These are phyloP conservation scores for Pteria penguin DNA, from an alignment of 2,888 invertebrate genomes.

Conservation along the genomic window DNA sequence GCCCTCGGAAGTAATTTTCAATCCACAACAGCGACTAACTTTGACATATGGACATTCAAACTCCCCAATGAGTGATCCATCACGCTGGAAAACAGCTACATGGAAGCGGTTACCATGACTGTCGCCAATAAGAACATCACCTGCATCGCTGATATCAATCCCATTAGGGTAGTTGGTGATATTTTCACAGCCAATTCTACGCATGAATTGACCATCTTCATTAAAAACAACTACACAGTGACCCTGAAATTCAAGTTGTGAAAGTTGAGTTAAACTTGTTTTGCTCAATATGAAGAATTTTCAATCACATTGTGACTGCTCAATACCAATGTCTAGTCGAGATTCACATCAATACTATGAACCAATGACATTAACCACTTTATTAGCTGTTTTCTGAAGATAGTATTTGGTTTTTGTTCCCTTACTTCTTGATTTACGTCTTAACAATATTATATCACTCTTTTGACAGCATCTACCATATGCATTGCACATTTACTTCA, in stretches of 20 bases:
- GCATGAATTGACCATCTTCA: constrained; percentile 92
- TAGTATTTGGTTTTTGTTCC: too few relatives aligned
- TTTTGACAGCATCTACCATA: too few relatives aligned
- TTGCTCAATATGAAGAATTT: too few relatives aligned
- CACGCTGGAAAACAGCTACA: constrained; percentile 95
- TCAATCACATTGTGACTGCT: too few relatives aligned
- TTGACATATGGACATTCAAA: constrained; percentile 99
- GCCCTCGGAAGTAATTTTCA: constrained; percentile 98
- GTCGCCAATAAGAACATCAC: constrained; percentile 97
- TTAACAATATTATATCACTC: too few relatives aligned
- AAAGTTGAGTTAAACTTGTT: background rate
- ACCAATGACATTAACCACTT: too few relatives aligned
- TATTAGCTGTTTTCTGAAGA: too few relatives aligned
- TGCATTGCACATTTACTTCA: too few relatives aligned
- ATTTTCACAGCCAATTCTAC: constrained; percentile 96
- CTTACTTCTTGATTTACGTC: too few relatives aligned
- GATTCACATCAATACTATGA: too few relatives aligned
- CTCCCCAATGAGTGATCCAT: constrained; percentile 86
- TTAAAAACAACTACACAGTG: constrained; percentile 96
- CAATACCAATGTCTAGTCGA: too few relatives aligned
- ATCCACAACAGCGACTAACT: constrained; percentile 98
- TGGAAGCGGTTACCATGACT: constrained; percentile 99
- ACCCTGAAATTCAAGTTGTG: constrained; percentile 82
- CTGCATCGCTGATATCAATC: constrained; percentile 97
- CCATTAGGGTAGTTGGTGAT: constrained; percentile 98